Conservation (phyloP, 2,113 vertebrate species). For the Myotis lucifugus region DNA sequence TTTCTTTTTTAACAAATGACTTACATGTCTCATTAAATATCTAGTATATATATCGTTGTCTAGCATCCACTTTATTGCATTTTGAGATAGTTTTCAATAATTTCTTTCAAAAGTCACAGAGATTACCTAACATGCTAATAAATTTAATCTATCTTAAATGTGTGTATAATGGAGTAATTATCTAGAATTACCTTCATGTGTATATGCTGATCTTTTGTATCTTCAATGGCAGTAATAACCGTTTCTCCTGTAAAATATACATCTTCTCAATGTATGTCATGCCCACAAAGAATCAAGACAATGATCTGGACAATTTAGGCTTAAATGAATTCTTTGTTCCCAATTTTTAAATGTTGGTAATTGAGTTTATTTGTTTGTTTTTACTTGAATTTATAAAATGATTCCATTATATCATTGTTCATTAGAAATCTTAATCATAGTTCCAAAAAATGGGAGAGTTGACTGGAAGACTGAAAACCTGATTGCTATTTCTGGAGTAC, state of each 20-base stretch:
- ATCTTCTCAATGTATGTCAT: neutral
- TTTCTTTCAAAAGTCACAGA: neutral
- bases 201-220: neutral
- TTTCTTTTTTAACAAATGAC: neutral
- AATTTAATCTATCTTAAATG: neutral
- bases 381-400: neutral
- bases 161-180: neutral
- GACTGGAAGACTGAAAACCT: neutral
- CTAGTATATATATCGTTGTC: neutral
- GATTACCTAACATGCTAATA: neutral
- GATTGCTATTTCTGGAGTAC: neutral
- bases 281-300: neutral
- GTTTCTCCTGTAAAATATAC: neutral
- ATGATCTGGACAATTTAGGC: neutral
- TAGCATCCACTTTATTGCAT: neutral
- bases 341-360: neutral
- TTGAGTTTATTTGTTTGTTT: neutral
- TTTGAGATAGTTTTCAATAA: neutral
- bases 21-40: neutral
- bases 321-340: neutral
- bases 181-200: neutral
- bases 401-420: neutral
- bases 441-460: neutral
- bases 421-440: constrained; percentile 1
- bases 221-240: neutral